Evolutionary conservation across 2,888 invertebrate genomes (phyloP), one percentile per base, ranked within the genome.

Genomic region (Drosophila histrio): DNA sequence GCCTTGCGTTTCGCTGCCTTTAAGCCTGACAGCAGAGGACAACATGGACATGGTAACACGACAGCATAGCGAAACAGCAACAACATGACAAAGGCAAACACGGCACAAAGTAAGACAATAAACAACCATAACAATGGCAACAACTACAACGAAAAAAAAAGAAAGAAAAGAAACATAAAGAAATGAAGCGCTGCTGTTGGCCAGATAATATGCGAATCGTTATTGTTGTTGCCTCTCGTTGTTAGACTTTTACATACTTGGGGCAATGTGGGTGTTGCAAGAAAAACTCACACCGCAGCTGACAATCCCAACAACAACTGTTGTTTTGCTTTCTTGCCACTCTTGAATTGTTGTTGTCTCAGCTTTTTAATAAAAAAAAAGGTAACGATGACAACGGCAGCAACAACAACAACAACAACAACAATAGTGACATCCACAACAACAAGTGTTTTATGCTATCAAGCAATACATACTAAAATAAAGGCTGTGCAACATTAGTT

Each of bases 301-400:
- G 11, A 34, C 26, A 21, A 38, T 19, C 8, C 8, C 43, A 15
- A 22, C 19, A 49, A 15, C 9, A 46, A 19, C 49, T 26, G 24
- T 32, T 26, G 11, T 50, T 13, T 30, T 22, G 39, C 26, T 26
- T 52, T 30, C 38, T 49, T 28, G 50, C 30, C 72, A 54, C 54
- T 68, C 62, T 54, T 46, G 54, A 58, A 50, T 58, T 56, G 60
- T 46, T 61, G 54, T 69, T 73, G 63, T 63, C 47, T 58, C 58
- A 43, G 74, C 54, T 72, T 75, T 75, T 74, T 75, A 77, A 77
- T 77, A 73, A 72, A 72, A 73, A 72, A 72, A 72, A 74, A 70
- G 64, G 64, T 64, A 64, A 64, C 59, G 64, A 59, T 59, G 59
- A 64, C 64, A 64, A 47, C 52, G 39, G 34, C 43, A 59, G 15